Evolutionary conservation across 2,113 vertebrate species (phyloP).

Genomic region (Mirza zaza): DNA sequence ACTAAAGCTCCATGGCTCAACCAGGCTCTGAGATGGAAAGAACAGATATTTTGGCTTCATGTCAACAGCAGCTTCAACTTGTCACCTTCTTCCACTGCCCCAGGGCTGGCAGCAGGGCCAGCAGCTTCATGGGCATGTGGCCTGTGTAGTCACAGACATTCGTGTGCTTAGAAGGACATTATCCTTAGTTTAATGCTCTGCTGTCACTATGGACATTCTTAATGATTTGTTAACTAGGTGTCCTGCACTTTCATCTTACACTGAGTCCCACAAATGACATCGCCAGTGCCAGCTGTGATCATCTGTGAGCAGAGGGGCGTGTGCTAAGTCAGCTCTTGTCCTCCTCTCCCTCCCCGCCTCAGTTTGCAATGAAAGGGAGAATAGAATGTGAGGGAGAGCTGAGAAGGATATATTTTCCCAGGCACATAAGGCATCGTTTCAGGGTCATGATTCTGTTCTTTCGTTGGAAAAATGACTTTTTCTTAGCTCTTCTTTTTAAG

Average conservation of each 20-base stretch:
- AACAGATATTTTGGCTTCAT: neutral
- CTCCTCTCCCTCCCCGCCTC: neutral
- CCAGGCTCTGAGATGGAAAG: neutral
- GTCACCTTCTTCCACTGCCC: neutral
- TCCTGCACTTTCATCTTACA: neutral
- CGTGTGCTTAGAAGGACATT: neutral
- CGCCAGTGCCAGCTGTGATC: neutral
- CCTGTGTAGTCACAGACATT: neutral
- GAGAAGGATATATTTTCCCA: neutral
- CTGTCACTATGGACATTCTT: neutral
- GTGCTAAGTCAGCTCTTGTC: neutral
- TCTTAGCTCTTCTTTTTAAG: conserved; percentile 5
- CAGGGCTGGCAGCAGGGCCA: no score
- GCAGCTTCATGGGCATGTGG: no score
- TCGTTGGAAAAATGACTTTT: neutral
- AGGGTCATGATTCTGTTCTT: neutral
- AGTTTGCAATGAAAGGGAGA: neutral
- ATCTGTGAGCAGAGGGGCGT: neutral
- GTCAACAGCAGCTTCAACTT: neutral
- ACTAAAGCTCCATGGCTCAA: neutral
- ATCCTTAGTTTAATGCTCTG: neutral
- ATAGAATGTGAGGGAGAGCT: neutral
- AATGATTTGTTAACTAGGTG: neutral
- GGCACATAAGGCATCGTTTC: neutral
- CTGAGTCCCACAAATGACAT: neutral